Percentiles rank a stretch among this genome's conserved stretches.
phyloP scores from a whole-genome alignment of 2,888 invertebrate genomes.

The Lacanobia oleracea region DNA sequence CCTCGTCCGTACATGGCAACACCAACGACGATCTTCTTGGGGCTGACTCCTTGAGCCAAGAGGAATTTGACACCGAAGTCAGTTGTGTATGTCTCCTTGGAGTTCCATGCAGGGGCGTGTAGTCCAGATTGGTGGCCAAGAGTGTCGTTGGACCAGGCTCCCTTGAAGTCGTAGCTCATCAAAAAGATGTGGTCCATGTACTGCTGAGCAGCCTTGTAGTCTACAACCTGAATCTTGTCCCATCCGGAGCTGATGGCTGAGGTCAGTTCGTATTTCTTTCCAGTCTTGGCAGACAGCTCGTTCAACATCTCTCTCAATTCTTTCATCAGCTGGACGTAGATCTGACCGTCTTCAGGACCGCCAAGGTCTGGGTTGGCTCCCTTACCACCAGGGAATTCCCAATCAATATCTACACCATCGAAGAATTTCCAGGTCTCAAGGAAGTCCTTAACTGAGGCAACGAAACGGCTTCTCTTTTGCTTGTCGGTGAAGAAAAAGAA shows the following conservation, averaged over 20 bases:
- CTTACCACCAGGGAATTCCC: conserved; percentile 89
- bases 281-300: conserved; percentile 82
- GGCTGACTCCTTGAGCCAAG: conserved; percentile 85
- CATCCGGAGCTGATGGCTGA: conserved; percentile 89
- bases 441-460: conserved; percentile 86
- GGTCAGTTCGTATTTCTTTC: conserved; percentile 86
- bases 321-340: conserved; percentile 84
- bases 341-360: conserved; percentile 83
- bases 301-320: conserved; percentile 86
- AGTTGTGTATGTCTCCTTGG: conserved; percentile 88
- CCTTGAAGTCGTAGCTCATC: conserved; percentile 89
- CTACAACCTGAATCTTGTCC: conserved; percentile 88
- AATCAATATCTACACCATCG: conserved; percentile 88
- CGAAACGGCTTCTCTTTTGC: conserved; percentile 83
- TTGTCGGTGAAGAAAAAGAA: conserved; percentile 87
- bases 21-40: conserved; percentile 86
- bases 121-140: conserved; percentile 86
- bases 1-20: conserved; percentile 89
- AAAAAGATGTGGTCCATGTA: conserved; percentile 89
- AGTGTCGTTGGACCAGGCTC: conserved; percentile 88
- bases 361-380: conserved; percentile 87
- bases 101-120: conserved; percentile 85
- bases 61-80: conserved; percentile 86
- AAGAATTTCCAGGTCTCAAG: conserved; percentile 89
- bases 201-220: conserved; percentile 85